Percentiles rank a stretch among this genome's conserved stretches.
Evolutionary conservation across 2,888 invertebrate species (phyloP).

Genomic region (Lycaena phlaeas): DNA sequence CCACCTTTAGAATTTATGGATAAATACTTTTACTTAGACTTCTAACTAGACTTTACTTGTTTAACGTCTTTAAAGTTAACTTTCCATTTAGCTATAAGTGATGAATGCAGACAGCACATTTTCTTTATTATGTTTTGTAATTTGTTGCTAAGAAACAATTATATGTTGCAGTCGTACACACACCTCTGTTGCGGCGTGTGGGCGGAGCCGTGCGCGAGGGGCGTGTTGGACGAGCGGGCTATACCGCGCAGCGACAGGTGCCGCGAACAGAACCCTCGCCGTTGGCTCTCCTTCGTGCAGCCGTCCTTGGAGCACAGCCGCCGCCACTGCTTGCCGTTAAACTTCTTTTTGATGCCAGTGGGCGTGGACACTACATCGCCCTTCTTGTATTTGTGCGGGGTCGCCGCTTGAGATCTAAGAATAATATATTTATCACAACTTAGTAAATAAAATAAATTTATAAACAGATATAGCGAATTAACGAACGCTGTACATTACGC

Average conservation of each 20-base stretch:
- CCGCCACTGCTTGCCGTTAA: slow-evolving; percentile 99
- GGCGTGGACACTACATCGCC: slow-evolving; percentile 96
- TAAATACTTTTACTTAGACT: no score
- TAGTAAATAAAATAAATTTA: no score
- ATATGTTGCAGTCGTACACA: no score
- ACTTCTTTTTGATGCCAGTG: slow-evolving; percentile 97
- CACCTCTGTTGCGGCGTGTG: slow-evolving; percentile 65
- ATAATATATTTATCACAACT: not conserved
- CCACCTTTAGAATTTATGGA: no score
- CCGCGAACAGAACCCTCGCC: slow-evolving; percentile 95
- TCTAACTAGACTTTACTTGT: no score
- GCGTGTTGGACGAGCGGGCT: slow-evolving; percentile 58
- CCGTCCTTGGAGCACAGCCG: slow-evolving; percentile 96
- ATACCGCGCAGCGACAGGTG: slow-evolving; percentile 93
- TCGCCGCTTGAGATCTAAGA: slow-evolving; percentile 88
- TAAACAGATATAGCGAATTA: no score
- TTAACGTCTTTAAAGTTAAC: no score
- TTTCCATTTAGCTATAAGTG: no score
- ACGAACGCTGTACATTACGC: no score
- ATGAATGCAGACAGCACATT: no score
- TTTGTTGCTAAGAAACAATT: no score
- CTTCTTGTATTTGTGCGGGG: slow-evolving; percentile 96
- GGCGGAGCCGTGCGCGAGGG: slow-evolving; percentile 49
- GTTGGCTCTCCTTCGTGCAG: slow-evolving; percentile 94
- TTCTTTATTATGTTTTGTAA: no score